Evolutionary conservation across 2,113 vertebrate genomes (phyloP).

Genomic region (Syngnathoides biaculeatus): DNA sequence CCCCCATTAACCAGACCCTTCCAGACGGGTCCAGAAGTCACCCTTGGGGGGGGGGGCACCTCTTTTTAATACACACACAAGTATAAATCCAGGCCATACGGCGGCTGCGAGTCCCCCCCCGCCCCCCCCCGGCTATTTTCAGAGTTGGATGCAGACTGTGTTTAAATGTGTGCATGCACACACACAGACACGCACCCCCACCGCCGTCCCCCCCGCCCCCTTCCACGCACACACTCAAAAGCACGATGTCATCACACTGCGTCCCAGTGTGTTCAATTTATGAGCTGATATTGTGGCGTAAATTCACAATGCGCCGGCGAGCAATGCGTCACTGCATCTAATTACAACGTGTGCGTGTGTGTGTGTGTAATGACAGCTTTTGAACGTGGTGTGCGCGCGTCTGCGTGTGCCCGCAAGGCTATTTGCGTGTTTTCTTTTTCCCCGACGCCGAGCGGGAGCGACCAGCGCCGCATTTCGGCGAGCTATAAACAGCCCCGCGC

Average conservation of each 20-base stretch:
- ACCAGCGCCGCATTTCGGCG: constrained; percentile 45
- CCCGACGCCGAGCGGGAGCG: constrained; percentile 15
- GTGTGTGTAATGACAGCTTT: constrained; percentile 59
- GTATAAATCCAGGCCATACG: constrained; percentile 24
- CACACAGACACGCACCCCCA: too few species aligned
- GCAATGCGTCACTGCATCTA: constrained; percentile 53
- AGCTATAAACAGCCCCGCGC: constrained; percentile 51
- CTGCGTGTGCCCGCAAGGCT: background rate
- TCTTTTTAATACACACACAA: constrained; percentile 29
- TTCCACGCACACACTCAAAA: background rate
- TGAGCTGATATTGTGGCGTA: constrained; percentile 34
- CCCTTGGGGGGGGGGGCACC: constrained; percentile 22
- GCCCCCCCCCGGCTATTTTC: constrained; percentile 22
- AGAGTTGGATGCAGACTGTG: constrained; percentile 11
- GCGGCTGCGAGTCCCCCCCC: constrained; percentile 13
- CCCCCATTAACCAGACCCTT: background rate
- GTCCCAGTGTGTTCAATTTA: constrained; percentile 42
- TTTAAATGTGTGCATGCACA: constrained; percentile 22
- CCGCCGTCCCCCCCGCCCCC: background rate
- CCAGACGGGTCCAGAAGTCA: constrained; percentile 27
- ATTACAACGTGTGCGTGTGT: constrained; percentile 37
- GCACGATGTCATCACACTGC: constrained; percentile 18
- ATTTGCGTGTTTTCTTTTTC: constrained; percentile 20
- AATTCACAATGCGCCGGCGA: constrained; percentile 36
- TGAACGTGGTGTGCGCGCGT: constrained; percentile 33